Evolutionary conservation across 37 sponge, comb jelly and placozoan species (phyloP), one percentile per base, ranked within the genome.

Genomic region (Geodia barretti): DNA sequence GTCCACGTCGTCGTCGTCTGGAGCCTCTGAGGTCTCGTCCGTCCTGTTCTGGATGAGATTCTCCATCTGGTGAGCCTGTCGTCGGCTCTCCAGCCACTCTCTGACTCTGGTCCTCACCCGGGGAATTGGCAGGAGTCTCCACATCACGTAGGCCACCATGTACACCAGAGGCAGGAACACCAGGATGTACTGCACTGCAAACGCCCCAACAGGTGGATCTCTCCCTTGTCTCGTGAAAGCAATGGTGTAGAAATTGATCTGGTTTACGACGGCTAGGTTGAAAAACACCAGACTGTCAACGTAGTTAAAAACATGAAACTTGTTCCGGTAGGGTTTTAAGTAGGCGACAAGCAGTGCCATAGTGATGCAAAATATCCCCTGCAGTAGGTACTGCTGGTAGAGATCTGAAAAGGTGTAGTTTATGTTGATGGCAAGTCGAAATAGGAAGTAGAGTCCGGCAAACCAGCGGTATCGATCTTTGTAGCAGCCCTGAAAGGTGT

Each of bases 401-500:
- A n/a, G 24, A 20, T 9, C 9, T 37, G 5, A 38, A 8, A 68
- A 54, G 21, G 69, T 36, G 60, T 73, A 75, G 26, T 68, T 58
- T 0, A 76, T 17, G 38, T 76, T 76, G 29, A 75, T 43, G 26
- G 28, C 26, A 28, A 88, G 60, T 4, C 90, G 84, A 67, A 72
- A 83, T 0, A 88, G 36, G 54, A 88, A 88, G 33, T 82, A 74
- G 11, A 81, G 21, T 25, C 89, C 89, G 1, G 89, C 89, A 78
- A 88, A 88, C 74, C 78, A 88, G 0, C 78, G n/a, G 23, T 39
- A 41, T 19, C 78, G 72, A 32, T 83, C 77, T 31, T 71, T 69
- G 41, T 79, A 88, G 68, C 89, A 88, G 0, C 84, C 89, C 28
- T 83, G 79, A 59, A 88, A 88, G 0, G 79, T 64, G 37, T 83